Evolutionary conservation across 2,888 invertebrate genomes (phyloP), one percentile per base, ranked within the genome.

Genomic region (Epistrophe eligans): DNA sequence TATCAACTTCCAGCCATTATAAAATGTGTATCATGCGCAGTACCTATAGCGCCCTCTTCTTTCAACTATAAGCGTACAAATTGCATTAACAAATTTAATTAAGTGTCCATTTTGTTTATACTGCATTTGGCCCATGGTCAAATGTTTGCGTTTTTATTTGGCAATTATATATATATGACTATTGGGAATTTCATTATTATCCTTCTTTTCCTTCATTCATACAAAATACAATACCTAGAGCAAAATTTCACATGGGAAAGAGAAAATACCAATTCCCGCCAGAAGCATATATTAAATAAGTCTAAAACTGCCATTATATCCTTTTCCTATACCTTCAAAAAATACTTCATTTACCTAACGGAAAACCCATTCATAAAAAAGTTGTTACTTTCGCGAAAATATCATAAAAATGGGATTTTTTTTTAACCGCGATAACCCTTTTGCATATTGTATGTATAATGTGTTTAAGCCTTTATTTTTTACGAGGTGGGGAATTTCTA

Each of bases 71-170:
- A 58, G 38, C 43, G 45, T 66, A 83, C 87, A 83, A 83, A 87
- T 83, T 83, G 87, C 87, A 87, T 79, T 77, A 87, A 76, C 87
- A 83, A 87, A 87, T 87, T 83, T 83, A 87, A 87, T 87, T 83
- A 83, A 76, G 87, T 79, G 83, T 83, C 83, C 83, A 83, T 87
- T 87, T 87, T 87, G 87, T 83, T 87, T 83, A n/a, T n/a, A 87
- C 83, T 87, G 87, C 87, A 87, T 62, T 83, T 76, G 76, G 71
- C 77, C 74, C 70, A 52, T 70, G 52, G 70, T 70, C 73, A 73
- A 50, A 52, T 19, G n/a, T 32, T 67, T 67, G 67, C 8, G 50
- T 67, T 50, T 45, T 58, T 45, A 60, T 73, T 60, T 57, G 66
- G 43, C 67, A 71, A 66, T 71, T 77, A 57, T 28, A 74, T 62